These are phyloP conservation scores for Drosophila saltans DNA, from an alignment of 1,140 invertebrate species.

Conservation along the genomic window DNA sequence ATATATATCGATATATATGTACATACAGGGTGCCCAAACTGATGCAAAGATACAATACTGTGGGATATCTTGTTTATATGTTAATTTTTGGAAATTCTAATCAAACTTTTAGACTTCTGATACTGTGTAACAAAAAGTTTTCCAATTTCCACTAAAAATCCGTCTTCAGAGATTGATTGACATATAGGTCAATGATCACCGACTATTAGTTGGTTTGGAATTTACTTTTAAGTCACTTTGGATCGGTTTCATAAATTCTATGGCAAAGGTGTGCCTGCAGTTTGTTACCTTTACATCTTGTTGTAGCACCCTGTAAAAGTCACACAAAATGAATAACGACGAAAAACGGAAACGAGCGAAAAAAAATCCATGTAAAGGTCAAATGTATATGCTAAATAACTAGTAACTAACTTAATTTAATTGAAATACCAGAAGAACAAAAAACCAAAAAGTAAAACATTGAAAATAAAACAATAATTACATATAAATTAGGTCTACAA, in stretches of 20 bases:
- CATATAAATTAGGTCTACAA: constrained; percentile 22
- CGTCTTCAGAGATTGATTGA: too few species aligned
- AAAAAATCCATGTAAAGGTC: constrained; percentile 19
- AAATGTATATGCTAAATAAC: constrained; percentile 26
- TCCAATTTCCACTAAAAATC: too few species aligned
- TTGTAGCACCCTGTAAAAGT: constrained; percentile 1
- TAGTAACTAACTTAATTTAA: constrained; percentile 4
- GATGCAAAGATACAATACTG: background rate
- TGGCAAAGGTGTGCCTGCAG: too few species aligned
- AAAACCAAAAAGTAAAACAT: constrained; percentile 26
- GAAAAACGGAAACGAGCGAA: background rate
- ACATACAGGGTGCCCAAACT: constrained; percentile 26
- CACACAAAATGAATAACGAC: background rate
- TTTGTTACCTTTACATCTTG: background rate
- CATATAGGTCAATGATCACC: too few species aligned
- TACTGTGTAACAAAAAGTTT: too few species aligned
- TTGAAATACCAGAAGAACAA: constrained; percentile 9
- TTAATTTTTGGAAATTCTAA: too few species aligned
- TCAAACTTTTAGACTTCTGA: too few species aligned
- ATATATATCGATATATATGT: constrained; percentile 15
- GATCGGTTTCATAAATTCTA: too few species aligned
- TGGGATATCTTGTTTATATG: too few species aligned
- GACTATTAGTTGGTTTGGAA: too few species aligned
- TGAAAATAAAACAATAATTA: constrained; percentile 36
- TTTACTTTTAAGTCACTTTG: too few species aligned